phyloP scores from a whole-genome alignment of 1,140 invertebrate genomes.

The Dreissena polymorpha region DNA sequence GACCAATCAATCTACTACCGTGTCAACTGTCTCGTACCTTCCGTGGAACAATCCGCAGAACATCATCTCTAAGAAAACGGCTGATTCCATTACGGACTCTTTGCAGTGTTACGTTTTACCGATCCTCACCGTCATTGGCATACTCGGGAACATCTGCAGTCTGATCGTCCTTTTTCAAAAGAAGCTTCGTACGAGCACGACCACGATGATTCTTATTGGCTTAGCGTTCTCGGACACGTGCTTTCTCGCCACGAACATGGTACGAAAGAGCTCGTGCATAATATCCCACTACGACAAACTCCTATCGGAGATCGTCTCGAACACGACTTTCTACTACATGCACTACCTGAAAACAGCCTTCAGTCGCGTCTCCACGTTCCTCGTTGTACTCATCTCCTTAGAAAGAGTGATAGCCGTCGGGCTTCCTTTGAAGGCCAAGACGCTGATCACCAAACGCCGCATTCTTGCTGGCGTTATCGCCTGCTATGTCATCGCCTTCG shows the following conservation, averaged over 20 bases:
- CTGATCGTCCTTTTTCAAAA: slow-evolving; percentile 33
- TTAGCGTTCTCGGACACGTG: slow-evolving; percentile 50
- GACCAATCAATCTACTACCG: too few species aligned
- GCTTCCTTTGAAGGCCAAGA: slow-evolving; percentile 58
- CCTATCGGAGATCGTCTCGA: slow-evolving; percentile 16
- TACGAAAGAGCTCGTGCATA: slow-evolving; percentile 49
- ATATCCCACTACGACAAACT: slow-evolving; percentile 44
- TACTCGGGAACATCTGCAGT: slow-evolving; percentile 53
- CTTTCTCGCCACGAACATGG: slow-evolving; percentile 47
- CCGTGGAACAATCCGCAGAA: slow-evolving; percentile 52
- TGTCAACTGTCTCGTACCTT: background rate
- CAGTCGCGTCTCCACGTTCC: slow-evolving; percentile 41
- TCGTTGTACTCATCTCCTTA: slow-evolving; percentile 55
- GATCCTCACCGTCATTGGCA: slow-evolving; percentile 45
- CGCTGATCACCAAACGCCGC: slow-evolving; percentile 29
- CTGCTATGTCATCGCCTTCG: slow-evolving; percentile 25
- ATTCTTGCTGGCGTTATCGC: slow-evolving; percentile 13
- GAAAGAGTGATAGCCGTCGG: slow-evolving; percentile 58
- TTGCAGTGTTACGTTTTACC: slow-evolving; percentile 47
- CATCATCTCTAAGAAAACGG: slow-evolving; percentile 22
- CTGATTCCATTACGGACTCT: slow-evolving; percentile 10
- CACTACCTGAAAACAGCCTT: slow-evolving; percentile 57
- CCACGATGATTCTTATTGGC: slow-evolving; percentile 39
- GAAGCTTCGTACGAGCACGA: slow-evolving; percentile 40
- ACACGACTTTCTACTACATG: slow-evolving; percentile 30